A percentile compares a stretch with the other conserved stretches of the same genome.
These are phyloP conservation scores for Anarrhichthys ocellatus DNA, from an alignment of 2,113 vertebrate species.

Conservation along the genomic window DNA sequence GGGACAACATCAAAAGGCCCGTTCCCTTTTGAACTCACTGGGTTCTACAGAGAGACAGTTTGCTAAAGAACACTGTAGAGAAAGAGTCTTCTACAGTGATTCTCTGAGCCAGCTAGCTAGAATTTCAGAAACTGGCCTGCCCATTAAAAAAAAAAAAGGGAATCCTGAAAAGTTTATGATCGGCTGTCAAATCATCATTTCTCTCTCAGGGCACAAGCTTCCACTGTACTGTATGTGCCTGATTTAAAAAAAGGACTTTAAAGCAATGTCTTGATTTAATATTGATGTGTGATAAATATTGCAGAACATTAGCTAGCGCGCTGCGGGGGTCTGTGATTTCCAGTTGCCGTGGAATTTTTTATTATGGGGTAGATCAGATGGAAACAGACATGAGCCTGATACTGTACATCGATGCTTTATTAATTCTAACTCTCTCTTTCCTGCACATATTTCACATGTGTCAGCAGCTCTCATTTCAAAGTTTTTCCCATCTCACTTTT, in stretches of 20 bases:
- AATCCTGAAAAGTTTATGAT: conserved; percentile 61
- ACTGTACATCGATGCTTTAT: conserved; percentile 58
- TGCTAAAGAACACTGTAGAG: conserved; percentile 26
- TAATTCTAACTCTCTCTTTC: conserved; percentile 36
- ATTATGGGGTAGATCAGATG: conserved; percentile 77
- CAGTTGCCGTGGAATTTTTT: conserved; percentile 61
- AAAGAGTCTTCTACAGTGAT: conserved; percentile 38
- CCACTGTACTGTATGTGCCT: conserved; percentile 32
- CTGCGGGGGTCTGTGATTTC: conserved; percentile 61
- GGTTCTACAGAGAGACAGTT: conserved; percentile 64
- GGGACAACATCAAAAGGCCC: conserved; percentile 79
- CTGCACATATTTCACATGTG: conserved; percentile 42
- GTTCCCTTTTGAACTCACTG: conserved; percentile 79
- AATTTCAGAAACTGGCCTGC: conserved; percentile 27
- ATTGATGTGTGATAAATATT: conserved; percentile 80
- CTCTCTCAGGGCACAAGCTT: conserved; percentile 11
- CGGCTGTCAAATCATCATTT: conserved; percentile 54
- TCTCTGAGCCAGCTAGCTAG: conserved; percentile 22
- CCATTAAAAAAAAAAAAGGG: background rate
- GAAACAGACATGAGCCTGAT: conserved; percentile 75
- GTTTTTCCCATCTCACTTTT: conserved; percentile 46
- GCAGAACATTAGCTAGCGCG: conserved; percentile 57
- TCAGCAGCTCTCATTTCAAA: conserved; percentile 64
- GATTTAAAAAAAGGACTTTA: conserved; percentile 61
- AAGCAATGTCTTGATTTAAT: conserved; percentile 70